These are phyloP conservation scores for Streblospio benedicti DNA, from an alignment of 1,140 invertebrate species.

Conservation along the genomic window DNA sequence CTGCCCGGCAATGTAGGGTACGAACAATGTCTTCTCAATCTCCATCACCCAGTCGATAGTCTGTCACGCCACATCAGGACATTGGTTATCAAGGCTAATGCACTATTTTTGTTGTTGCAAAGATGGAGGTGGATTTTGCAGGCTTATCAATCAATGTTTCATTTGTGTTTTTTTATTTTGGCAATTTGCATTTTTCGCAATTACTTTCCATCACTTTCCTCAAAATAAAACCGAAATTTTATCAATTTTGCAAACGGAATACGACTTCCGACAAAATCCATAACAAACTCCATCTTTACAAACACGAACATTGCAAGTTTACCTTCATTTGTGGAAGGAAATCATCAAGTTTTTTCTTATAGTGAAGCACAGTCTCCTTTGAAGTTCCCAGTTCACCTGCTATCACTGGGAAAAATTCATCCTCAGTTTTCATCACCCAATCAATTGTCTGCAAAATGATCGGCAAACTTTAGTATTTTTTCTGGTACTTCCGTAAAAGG, in stretches of 20 bases:
- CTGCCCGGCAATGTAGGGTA: constrained; percentile 39
- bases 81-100: constrained; percentile 2
- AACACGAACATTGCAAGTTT: too few species aligned
- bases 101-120: too few species aligned
- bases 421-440: constrained; percentile 64
- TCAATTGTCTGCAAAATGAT: constrained; percentile 58
- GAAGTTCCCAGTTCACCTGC: constrained; percentile 53
- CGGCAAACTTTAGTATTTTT: constrained; percentile 5
- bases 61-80: constrained; percentile 23
- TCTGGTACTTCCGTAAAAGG: too few species aligned
- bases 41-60: constrained; percentile 42
- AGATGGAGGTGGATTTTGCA: too few species aligned
- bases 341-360: constrained; percentile 39
- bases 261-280: too few species aligned
- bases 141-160: too few species aligned
- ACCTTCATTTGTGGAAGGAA: constrained; percentile 43
- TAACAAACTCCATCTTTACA: too few species aligned
- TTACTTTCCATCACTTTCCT: too few species aligned
- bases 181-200: too few species aligned
- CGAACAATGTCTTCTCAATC: constrained; percentile 41
- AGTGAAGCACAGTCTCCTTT: constrained; percentile 32
- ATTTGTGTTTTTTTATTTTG: too few species aligned
- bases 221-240: too few species aligned
- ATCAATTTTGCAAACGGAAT: too few species aligned
- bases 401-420: constrained; percentile 68